Evolutionary conservation across 2,113 vertebrate species (phyloP), one percentile per base, ranked within the genome.

Genomic region (Equus quagga): DNA sequence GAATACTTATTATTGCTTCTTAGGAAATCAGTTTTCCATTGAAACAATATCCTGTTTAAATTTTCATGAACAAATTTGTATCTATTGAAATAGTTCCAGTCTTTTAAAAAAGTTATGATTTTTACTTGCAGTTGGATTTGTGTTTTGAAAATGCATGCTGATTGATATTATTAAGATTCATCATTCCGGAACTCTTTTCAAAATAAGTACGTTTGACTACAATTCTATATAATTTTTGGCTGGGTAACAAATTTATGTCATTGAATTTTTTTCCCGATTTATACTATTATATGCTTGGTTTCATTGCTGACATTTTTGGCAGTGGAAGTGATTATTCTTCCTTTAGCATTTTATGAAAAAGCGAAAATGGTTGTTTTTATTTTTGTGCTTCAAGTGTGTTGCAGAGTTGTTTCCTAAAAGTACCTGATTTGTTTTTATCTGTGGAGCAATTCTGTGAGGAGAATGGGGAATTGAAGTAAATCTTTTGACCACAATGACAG

Each of bases 1-100:
- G 92, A 97, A 96, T 92, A 91, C 1, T 95, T 96, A 95, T 81
- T 97, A 49, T 58, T 95, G 88, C 51, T 99, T 98, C 93, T 92
- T 0, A 0, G 58, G 54, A 98, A 98, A 98, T 97, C 96, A 94
- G 76, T 98, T 96, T 97, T 97, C 62, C 95, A 97, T 91, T 98
- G 96, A 98, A 98, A 98, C 75, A 98, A 98, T 98, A 98, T 91
- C 26, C 26, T 96, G 76, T 96, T 98, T 96, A 97, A 98, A 98
- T 96, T 88, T 96, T 97, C 89, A 98, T 97, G 96, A 98, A 98
- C 81, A 98, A 98, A 98, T 98, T 98, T 98, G 93, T 98, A 98
- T 94, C 96, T 96, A 98, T 98, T 98, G 98, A 98, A 98, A 98
- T 82, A 97, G 23, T 58, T 96, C 76, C 75, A 96, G 97, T 97